phyloP scores from a whole-genome alignment of 2,113 vertebrate genomes.

The Diphyllodes magnificus region DNA sequence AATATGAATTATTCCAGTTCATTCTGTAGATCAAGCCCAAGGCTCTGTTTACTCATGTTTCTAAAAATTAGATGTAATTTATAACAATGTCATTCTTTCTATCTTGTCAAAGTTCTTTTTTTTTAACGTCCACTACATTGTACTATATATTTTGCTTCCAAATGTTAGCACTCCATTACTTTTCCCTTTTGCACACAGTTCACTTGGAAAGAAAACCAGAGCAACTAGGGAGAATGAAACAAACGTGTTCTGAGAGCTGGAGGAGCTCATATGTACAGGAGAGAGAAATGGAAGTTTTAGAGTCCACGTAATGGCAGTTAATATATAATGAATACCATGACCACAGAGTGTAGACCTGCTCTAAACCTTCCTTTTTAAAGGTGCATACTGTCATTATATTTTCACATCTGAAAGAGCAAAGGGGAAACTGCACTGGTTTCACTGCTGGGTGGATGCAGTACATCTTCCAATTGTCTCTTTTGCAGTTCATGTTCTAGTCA shows the following conservation, averaged over 20 bases:
- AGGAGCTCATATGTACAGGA: neutral
- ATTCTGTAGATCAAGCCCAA: conserved; percentile 10
- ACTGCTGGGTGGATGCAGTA: neutral
- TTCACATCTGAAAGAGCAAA: neutral
- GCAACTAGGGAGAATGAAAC: neutral
- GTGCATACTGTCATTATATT: neutral
- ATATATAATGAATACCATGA: neutral
- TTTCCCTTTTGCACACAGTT: neutral
- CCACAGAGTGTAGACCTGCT: neutral
- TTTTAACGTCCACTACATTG: neutral
- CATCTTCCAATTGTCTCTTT: neutral
- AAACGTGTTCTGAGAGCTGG: neutral
- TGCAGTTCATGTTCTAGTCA: neutral
- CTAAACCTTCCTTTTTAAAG: neutral
- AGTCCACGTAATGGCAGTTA: neutral
- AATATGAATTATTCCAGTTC: conserved; percentile 1
- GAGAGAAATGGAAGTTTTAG: neutral
- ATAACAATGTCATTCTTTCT: neutral
- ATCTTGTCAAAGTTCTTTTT: neutral
- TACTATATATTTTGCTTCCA: neutral
- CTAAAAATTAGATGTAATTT: neutral
- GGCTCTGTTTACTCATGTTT: conserved; percentile 16
- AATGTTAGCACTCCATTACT: neutral
- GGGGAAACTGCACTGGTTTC: neutral
- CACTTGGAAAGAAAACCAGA: neutral